Conservation (phyloP, 2,797 vertebrate genomes). For the Semaprochilodus insignis region DNA sequence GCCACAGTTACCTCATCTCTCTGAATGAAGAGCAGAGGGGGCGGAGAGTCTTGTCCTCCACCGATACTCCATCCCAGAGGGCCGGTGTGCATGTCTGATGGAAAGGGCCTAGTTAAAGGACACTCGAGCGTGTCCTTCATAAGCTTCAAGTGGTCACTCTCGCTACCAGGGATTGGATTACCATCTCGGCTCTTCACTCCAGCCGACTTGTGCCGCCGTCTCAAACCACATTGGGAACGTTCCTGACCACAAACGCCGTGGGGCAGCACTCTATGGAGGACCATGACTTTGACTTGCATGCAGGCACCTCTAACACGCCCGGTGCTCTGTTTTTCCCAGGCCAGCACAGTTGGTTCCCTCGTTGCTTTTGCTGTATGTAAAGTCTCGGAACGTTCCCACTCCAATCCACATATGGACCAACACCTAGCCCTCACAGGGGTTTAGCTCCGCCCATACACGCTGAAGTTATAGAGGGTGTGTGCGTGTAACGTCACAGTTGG, state of each 20-base stretch:
- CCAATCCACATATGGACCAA: too few relatives aligned
- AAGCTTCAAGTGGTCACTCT: conserved; percentile 39
- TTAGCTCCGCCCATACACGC: too few relatives aligned
- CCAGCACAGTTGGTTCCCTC: too few relatives aligned
- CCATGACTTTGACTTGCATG: not conserved
- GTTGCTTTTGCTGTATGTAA: too few relatives aligned
- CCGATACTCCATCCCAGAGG: not conserved
- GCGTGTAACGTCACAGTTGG: too few relatives aligned
- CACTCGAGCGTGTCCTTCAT: conserved; percentile 32
- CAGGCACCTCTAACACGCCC: not conserved
- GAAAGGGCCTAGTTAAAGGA: conserved; percentile 10
- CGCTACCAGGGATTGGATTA: conserved; percentile 67
- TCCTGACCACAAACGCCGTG: not conserved
- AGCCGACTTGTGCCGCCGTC: not conserved
- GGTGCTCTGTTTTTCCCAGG: not conserved
- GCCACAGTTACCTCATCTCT: conserved; percentile 2
- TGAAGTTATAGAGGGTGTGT: too few relatives aligned
- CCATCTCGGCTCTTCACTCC: conserved; percentile 62
- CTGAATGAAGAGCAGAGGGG: not conserved
- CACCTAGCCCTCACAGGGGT: too few relatives aligned
- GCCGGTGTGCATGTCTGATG: not conserved
- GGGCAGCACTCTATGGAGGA: not conserved
- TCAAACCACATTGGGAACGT: not conserved
- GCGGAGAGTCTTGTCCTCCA: not conserved
- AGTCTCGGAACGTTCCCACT: too few relatives aligned